Evolutionary conservation across 2,113 vertebrate species (phyloP).

Genomic region (Gambusia holbrooki): DNA sequence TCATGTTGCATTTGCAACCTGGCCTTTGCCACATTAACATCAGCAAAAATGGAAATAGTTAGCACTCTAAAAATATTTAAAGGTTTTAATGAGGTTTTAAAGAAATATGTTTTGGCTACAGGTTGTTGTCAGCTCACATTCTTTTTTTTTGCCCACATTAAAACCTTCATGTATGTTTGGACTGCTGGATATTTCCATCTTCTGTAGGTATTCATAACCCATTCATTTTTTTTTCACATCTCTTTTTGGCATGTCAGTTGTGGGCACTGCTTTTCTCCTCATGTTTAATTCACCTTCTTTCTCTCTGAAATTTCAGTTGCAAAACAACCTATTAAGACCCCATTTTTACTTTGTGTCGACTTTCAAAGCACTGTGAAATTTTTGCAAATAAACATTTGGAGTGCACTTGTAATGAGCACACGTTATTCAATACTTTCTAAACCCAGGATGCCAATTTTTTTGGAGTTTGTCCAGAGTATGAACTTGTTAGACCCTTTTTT

Average conservation of each 20-base stretch:
- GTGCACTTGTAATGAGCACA: not conserved
- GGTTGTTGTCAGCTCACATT: too few relatives aligned
- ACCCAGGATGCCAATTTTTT: not conserved
- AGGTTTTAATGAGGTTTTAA: too few relatives aligned
- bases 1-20: not conserved
- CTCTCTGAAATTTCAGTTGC: not conserved
- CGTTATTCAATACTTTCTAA: not conserved
- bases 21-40: not conserved
- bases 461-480: not conserved
- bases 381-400: not conserved
- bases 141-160: not conserved
- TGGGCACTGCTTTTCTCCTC: too few relatives aligned
- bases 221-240: too few relatives aligned
- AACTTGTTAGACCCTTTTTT: too few relatives aligned
- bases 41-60: too few relatives aligned
- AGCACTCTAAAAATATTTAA: too few relatives aligned
- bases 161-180: too few relatives aligned
- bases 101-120: too few relatives aligned
- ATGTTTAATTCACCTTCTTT: not conserved
- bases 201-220: too few relatives aligned
- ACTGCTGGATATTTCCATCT: too few relatives aligned
- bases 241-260: too few relatives aligned
- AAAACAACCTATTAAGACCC: not conserved
- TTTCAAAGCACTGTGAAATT: not conserved
- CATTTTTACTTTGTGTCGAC: not conserved